These are phyloP conservation scores for Schizopygopsis malacanthus DNA, from an alignment of 2,797 vertebrate genomes.

Conservation along the genomic window DNA sequence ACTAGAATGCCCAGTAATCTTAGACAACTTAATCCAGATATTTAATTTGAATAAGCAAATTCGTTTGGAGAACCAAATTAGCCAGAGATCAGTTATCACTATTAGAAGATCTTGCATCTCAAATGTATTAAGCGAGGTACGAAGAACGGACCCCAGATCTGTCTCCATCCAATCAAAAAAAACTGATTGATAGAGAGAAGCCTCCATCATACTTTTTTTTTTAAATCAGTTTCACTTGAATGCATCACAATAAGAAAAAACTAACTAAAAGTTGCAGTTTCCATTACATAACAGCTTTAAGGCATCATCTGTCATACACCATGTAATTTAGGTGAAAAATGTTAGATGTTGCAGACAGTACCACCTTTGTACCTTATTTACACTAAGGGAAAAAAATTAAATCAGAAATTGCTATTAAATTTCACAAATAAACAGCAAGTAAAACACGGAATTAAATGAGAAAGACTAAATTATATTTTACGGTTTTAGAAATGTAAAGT, in stretches of 20 bases:
- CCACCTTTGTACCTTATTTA: not conserved
- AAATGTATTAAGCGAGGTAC: no score
- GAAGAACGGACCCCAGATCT: not conserved
- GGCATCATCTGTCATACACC: not conserved
- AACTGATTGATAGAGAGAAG: not conserved
- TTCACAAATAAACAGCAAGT: not conserved
- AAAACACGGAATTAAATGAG: not conserved
- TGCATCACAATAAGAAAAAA: not conserved
- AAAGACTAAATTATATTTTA: not conserved
- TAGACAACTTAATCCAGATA: no score
- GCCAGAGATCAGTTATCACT: no score
- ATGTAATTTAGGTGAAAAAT: not conserved
- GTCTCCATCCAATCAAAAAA: not conserved
- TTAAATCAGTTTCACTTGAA: not conserved
- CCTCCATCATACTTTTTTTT: not conserved
- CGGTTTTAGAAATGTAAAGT: no score
- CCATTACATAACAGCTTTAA: not conserved
- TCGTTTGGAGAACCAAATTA: no score
- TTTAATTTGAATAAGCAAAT: no score
- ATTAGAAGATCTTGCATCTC: no score
- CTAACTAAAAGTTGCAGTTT: no score
- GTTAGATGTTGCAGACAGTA: not conserved
- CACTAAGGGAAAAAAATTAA: no score
- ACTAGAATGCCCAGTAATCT: no score
- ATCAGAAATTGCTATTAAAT: not conserved